A percentile compares a stretch with the other conserved stretches of the same genome.
phyloP scores from a whole-genome alignment of 2,797 vertebrate species.

The Aphelocoma californica region DNA sequence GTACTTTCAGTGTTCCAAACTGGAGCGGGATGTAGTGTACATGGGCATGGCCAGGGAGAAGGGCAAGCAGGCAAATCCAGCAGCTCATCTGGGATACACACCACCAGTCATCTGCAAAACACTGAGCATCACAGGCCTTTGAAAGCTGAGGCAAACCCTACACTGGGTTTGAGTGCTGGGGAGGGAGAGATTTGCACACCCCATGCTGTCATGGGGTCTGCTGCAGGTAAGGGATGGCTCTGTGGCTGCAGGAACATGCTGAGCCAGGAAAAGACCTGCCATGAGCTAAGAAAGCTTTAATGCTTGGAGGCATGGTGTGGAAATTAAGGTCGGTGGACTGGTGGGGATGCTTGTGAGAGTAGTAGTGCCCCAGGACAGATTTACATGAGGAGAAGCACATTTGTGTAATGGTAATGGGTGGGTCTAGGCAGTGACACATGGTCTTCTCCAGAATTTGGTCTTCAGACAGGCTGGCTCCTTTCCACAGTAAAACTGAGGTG shows the following conservation, averaged over 20 bases:
- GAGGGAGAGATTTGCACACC: not conserved
- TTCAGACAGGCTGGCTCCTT: not conserved
- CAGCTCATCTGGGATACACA: not conserved
- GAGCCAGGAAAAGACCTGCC: not conserved
- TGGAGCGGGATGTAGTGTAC: not conserved
- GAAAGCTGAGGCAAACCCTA: not conserved
- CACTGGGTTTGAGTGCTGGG: not conserved
- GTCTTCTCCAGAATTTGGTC: not conserved
- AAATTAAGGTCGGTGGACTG: not conserved
- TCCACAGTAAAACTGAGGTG: not conserved
- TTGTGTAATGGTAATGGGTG: not conserved
- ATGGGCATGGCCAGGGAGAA: not conserved
- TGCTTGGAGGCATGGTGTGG: not conserved
- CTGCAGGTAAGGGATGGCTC: fast-evolving
- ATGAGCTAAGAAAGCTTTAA: not conserved
- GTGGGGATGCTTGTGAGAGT: not conserved
- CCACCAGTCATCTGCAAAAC: not conserved
- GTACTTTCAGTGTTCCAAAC: not conserved
- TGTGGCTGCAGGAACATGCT: not conserved
- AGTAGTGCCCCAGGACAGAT: not conserved
- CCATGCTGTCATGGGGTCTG: not conserved
- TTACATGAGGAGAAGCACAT: not conserved
- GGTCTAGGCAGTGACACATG: not conserved
- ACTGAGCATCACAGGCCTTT: fast-evolving
- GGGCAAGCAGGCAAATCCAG: not conserved